Conservation (phyloP, 2,113 vertebrate species). For the Strigops habroptila region DNA sequence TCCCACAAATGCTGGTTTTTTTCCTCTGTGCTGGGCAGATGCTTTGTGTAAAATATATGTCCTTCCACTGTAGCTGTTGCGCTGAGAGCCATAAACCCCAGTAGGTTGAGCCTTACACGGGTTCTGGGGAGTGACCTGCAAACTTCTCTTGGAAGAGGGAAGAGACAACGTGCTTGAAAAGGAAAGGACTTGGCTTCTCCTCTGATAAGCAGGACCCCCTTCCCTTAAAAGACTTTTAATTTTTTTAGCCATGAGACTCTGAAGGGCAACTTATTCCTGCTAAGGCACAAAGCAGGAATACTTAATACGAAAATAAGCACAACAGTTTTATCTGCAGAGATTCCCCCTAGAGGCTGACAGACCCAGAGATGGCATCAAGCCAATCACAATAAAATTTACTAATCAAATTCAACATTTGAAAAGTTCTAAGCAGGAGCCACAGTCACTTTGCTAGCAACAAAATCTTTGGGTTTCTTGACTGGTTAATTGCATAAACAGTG, state of each 20-base stretch:
- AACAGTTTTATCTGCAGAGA: background rate
- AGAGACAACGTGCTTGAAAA: background rate
- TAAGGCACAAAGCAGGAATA: background rate
- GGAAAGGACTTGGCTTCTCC: background rate
- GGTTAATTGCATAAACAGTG: background rate
- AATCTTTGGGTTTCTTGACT: background rate
- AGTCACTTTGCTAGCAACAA: background rate
- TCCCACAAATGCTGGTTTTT: background rate
- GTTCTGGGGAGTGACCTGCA: background rate
- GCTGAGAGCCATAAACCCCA: background rate
- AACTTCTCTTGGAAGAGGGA: background rate
- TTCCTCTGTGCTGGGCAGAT: background rate
- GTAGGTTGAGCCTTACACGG: background rate
- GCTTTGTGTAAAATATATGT: fast-evolving
- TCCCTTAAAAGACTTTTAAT: background rate
- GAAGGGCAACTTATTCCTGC: background rate
- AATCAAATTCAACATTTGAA: background rate
- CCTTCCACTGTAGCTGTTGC: background rate
- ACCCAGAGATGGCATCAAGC: background rate
- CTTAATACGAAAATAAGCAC: background rate
- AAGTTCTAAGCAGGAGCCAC: background rate
- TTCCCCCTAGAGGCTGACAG: background rate
- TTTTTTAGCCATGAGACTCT: background rate
- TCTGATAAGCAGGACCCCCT: background rate
- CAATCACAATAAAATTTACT: background rate